Evolutionary conservation across 2,888 invertebrate species (phyloP).

Genomic region (Cheilosia soror): DNA sequence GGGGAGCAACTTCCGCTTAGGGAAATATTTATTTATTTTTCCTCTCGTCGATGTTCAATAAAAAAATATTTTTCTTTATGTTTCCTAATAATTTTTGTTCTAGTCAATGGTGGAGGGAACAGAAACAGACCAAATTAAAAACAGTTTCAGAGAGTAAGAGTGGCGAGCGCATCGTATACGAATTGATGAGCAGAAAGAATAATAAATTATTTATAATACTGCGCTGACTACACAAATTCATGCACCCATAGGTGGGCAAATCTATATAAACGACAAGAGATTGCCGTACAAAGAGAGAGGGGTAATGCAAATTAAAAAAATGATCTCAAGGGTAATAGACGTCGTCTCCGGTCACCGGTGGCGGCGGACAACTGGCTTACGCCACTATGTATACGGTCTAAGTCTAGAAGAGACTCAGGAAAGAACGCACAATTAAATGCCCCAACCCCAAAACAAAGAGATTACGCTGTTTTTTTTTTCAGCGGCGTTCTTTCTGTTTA

Average conservation of each 20-base stretch:
- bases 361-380: conserved; percentile 25
- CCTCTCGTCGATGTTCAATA: conserved; percentile 51
- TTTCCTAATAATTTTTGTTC: conserved; percentile 23
- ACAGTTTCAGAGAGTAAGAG: conserved; percentile 8
- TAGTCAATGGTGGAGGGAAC: conserved; percentile 21
- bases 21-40: conserved; percentile 63
- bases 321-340: conserved; percentile 47
- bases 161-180: not conserved
- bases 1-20: conserved; percentile 53
- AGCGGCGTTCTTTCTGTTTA: conserved; percentile 35
- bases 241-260: conserved; percentile 40
- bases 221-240: conserved; percentile 23
- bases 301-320: conserved; percentile 14
- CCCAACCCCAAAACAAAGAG: conserved; percentile 48
- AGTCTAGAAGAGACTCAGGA: not conserved
- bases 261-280: not conserved
- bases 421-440: conserved; percentile 35
- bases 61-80: conserved; percentile 44
- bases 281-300: not conserved
- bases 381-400: conserved; percentile 2
- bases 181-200: conserved; percentile 54
- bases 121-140: conserved; percentile 23
- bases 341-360: not conserved
- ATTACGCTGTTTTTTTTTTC: conserved; percentile 22
- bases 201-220: conserved; percentile 43